Conservation (phyloP, 2,113 vertebrate species). For the Patagioenas fasciata region DNA sequence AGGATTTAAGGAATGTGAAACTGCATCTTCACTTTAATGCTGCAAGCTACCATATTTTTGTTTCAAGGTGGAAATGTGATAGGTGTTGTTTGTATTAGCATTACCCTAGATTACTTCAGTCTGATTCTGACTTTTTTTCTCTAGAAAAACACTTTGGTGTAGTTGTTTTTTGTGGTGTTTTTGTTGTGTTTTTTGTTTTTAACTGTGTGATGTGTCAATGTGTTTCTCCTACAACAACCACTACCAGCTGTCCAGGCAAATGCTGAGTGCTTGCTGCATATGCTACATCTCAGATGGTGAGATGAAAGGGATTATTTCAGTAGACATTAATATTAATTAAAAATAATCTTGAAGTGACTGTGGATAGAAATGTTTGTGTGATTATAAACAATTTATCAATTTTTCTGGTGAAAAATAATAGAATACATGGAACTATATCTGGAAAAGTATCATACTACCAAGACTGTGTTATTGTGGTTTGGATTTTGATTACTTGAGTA, state of each 20-base stretch:
- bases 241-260: slow-evolving; percentile 44
- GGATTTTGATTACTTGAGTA: neutral
- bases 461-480: neutral
- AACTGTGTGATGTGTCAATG: neutral
- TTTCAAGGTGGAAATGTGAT: neutral
- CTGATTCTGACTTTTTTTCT: neutral
- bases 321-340: slow-evolving; percentile 17
- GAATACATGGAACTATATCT: neutral
- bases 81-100: neutral
- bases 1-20: neutral
- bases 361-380: neutral
- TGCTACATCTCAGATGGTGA: slow-evolving; percentile 50
- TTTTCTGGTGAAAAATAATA: neutral
- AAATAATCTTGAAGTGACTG: neutral
- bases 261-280: slow-evolving; percentile 34
- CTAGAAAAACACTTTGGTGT: neutral
- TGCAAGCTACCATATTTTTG: neutral
- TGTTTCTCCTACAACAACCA: neutral
- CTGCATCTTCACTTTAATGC: neutral
- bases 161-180: neutral
- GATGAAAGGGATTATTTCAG: slow-evolving; percentile 4
- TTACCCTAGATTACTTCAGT: neutral
- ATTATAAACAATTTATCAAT: neutral
- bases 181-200: neutral
- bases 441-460: neutral